A percentile compares a stretch with the other conserved stretches of the same genome.
phyloP scores from a whole-genome alignment of 2,113 vertebrate species.

The Anser cygnoides region DNA sequence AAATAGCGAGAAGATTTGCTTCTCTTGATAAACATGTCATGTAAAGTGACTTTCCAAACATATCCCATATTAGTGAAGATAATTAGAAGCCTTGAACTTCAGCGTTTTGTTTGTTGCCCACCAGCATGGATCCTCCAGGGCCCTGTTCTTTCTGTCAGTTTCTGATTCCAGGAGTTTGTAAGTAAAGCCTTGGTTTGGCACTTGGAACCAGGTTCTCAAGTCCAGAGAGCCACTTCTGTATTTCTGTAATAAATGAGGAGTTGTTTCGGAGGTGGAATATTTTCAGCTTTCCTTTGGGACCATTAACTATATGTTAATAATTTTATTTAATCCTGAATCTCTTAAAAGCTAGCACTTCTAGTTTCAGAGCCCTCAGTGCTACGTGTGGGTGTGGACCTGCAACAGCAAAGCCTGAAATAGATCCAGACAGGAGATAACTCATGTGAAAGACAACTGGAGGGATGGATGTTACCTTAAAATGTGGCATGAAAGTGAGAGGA shows the following conservation, averaged over 20 bases:
- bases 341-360: slow-evolving; percentile 25
- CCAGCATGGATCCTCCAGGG: background rate
- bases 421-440: slow-evolving; percentile 27
- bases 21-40: slow-evolving; percentile 75
- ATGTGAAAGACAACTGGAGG: slow-evolving; percentile 26
- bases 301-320: slow-evolving; percentile 44
- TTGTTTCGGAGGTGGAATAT: slow-evolving; percentile 20
- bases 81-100: slow-evolving; percentile 41
- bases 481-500: background rate
- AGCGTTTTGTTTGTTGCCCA: background rate
- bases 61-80: slow-evolving; percentile 51
- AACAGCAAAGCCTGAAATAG: slow-evolving; percentile 40
- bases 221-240: slow-evolving; percentile 25
- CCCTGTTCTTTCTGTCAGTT: background rate
- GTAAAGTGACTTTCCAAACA: slow-evolving; percentile 72
- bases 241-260: slow-evolving; percentile 18
- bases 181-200: background rate
- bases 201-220: background rate
- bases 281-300: slow-evolving; percentile 54
- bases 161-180: background rate
- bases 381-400: background rate
- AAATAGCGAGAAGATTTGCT: slow-evolving; percentile 73
- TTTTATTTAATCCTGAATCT: slow-evolving; percentile 61
- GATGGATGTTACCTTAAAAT: background rate
- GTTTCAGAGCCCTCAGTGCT: slow-evolving; percentile 44